Evolutionary conservation across 2,888 invertebrate species (phyloP), one percentile per base, ranked within the genome.

Genomic region (Oasisia sp.): DNA sequence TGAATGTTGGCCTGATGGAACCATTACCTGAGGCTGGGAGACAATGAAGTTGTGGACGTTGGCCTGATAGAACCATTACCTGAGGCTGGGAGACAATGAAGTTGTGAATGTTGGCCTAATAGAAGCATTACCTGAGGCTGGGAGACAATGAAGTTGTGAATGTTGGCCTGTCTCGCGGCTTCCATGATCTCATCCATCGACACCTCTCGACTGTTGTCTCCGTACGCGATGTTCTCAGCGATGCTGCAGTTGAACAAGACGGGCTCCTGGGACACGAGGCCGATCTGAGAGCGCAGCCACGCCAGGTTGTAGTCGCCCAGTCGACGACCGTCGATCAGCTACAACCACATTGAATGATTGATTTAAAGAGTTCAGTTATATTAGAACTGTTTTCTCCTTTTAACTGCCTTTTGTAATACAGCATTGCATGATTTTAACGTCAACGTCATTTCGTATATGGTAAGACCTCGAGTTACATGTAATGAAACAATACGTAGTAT

Each of bases 251-350:
- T 93, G 91, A 93, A 93, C 27, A 93, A 92, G 19, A 91, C 92
- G 27, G 93, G 93, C 90, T 93, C 93, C 90, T 93, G 93, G 0
- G 92, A 92, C 50, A 93, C 93, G 38, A 93, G 58, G 9, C 93
- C 93, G 12, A 93, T 91, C 89, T 93, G 93, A 1, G 93, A 32
- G 8, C 93, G 92, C 90, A 93, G 89, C 93, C 93, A 93, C 0
- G 97, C 95, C 32, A 98, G 95, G 0, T 98, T 97, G 91, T 91
- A 91, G n/a, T 32, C 32, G 44, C 50, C 56, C 45, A 91, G 44
- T 14, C 74, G 27, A 27, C 27, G 74, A 2, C 74, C 74, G 74
- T 74, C 74, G 27, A 74, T 74, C 74, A 74, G 74, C 74, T 74
- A 74, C 74, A 74, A 27, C 74, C 74, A 74, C 74, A 74, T 27